Evolutionary conservation across 2,113 vertebrate genomes (phyloP), one percentile per base, ranked within the genome.

Genomic region (Toxotes chatareus): DNA sequence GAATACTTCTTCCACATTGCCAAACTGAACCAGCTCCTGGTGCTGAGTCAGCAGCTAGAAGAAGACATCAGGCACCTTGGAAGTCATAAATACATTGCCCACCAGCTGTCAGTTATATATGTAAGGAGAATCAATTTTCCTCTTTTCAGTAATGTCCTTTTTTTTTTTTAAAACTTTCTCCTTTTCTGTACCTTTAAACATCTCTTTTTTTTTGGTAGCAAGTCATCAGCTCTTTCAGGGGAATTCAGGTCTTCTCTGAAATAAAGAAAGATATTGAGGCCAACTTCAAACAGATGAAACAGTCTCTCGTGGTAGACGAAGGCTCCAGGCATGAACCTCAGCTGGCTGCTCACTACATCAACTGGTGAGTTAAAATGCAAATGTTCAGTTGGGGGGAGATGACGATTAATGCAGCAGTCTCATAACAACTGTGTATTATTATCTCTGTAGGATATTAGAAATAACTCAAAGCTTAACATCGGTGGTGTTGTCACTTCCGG

Each of bases 71-170:
- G 90, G 42, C 95, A 96, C 79, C 93, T 96, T 36, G 96, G 95
- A 46, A 96, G 95, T 89, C 96, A 96, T 80, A 96, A 96, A 90
- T 96, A 96, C 83, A 92, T 96, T 14, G 92, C 96, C 51, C 95
- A 96, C 90, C 96, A 96, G 91, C 92, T 96, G 53, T 96, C 95
- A 3, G 96, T 96, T 34, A 92, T 96, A 66, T 96, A 96, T 82
- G 96, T 96, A 78, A 94, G 95, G 55, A 63, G 23, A 67, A 40
- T n/a, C 14, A 31, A 1, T 47, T 14, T 10, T 11, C n/a, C 9
- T 62, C 19, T 38, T 62, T 74, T 44, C 11, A 31, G 1, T 7
- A 38, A 12, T 46, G n/a, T 5, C 31, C 12, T 31, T 11, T 19
- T 65, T 12, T 0, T 16, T n/a, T n/a, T 40, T 9, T 40, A 7